phyloP scores from a whole-genome alignment of 2,888 invertebrate species.

The Spisula subtruncata region DNA sequence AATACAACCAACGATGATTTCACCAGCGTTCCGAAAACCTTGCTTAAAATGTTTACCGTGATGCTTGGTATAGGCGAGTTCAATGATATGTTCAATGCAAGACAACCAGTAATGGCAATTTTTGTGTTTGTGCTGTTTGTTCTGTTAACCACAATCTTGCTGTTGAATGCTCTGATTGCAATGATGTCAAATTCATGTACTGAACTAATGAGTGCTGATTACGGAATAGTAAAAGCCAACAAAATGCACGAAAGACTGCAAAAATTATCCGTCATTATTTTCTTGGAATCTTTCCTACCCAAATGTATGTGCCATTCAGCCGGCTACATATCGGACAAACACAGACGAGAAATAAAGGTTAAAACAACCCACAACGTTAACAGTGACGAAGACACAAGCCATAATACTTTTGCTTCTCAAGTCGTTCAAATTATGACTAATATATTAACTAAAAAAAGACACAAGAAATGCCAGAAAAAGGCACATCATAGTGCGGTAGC shows the following conservation, averaged over 20 bases:
- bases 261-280: constrained; percentile 35
- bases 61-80: constrained; percentile 51
- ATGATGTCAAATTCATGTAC: constrained; percentile 52
- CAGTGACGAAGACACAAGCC: no score
- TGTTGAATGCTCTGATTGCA: constrained; percentile 53
- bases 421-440: no score
- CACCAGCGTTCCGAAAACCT: constrained; percentile 9
- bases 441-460: no score
- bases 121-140: constrained; percentile 42
- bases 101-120: constrained; percentile 23
- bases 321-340: no score
- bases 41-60: constrained; percentile 46
- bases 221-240: neutral
- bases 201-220: neutral
- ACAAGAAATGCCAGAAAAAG: no score
- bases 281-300: constrained; percentile 34
- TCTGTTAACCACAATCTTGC: constrained; percentile 42
- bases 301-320: neutral
- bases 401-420: no score
- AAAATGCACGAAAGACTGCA: constrained; percentile 32
- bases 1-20: constrained; percentile 31
- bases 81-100: constrained; percentile 8
- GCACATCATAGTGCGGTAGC: no score
- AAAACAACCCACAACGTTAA: no score
- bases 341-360: no score